Conservation (phyloP, 2,113 vertebrate species). For the Gymnogyps californianus region DNA sequence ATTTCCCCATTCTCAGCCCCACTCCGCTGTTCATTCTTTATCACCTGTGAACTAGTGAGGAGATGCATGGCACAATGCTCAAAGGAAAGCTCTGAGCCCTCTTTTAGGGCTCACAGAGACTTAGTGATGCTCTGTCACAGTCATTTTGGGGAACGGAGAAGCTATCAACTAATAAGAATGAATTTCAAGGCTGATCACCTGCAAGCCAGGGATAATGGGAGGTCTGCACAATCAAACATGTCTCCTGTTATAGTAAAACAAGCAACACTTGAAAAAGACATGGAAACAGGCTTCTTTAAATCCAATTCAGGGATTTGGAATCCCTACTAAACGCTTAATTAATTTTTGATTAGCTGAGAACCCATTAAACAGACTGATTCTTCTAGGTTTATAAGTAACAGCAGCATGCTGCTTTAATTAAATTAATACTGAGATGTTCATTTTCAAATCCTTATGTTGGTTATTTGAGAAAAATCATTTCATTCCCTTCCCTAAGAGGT, state of each 20-base stretch:
- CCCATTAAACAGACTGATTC: conserved; percentile 78
- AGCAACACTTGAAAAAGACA: conserved; percentile 65
- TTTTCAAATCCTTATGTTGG: conserved; percentile 75
- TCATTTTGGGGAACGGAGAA: conserved; percentile 21
- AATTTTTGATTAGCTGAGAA: conserved; percentile 85
- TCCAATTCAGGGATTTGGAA: conserved; percentile 76
- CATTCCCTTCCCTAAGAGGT: conserved; percentile 71
- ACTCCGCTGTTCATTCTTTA: background rate
- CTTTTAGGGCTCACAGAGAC: conserved; percentile 48
- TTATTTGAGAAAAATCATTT: conserved; percentile 71
- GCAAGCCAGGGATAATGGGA: conserved; percentile 58
- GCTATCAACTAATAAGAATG: conserved; percentile 56
- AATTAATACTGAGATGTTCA: conserved; percentile 77
- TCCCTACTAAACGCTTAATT: conserved; percentile 82
- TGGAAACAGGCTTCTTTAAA: conserved; percentile 71
- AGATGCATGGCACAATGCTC: background rate
- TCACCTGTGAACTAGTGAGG: background rate
- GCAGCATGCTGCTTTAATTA: conserved; percentile 79
- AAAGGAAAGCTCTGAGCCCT: conserved; percentile 34
- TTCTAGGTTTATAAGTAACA: conserved; percentile 75
- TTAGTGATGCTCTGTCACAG: conserved; percentile 60
- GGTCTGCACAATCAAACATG: conserved; percentile 61
- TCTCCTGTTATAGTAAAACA: conserved; percentile 67
- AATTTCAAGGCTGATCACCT: conserved; percentile 62
- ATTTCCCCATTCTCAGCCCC: background rate